Base-by-base conservation (phyloP, 2,888 invertebrate species). In the Leucoma salicis region DNA sequence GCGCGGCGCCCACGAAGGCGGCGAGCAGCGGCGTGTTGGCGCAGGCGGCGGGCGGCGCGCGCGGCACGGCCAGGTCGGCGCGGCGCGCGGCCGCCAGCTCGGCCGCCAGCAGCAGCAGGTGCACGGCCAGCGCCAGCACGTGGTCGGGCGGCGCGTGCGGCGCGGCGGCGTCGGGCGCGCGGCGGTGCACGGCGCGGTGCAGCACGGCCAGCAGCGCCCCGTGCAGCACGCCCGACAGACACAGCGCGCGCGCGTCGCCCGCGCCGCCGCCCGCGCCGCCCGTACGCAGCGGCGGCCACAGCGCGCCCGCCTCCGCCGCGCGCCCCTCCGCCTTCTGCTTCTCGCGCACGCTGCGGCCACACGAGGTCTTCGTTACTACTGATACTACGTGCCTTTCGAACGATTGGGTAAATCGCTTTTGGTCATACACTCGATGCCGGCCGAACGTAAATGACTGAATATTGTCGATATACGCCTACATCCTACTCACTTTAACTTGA, bases 101-200 rank as follows among this genome's bases (percentile, higher is more conserved):
- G 5, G 96, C 92, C 18, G 96, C 95, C 78, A 97, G 94, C 78
- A 97, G 96, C 48, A 99, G 87, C 43, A 99, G 91, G 78, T 96
- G 97, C 11, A 98, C 91, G 35, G 95, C 93, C 44, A 98, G 87
- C 39, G 97, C 96, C 63, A 98, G 91, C 62, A 97, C 93, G 79
- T 97, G 96, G 82, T 99, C 98, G 33, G 96, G 95, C 14, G 87
- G 86, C 55, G 86, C 83, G 60, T 76, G 78, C 54, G 75, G 76
- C 43, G 78, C 71, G 50, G 62, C 92, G 92, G 69, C 92, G 92
- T 42, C 95, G 92, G 49, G 95, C 93, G 74, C 95, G 93, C 94
- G 66, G 28, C 72, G 61, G 65, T 56, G 95, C 94, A 96, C 94
- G 45, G 96, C 96, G 73, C 97, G 95, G 81, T 95, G 95, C 48